Conservation (phyloP, 2,888 invertebrate species). For the Laspeyria flexula region DNA sequence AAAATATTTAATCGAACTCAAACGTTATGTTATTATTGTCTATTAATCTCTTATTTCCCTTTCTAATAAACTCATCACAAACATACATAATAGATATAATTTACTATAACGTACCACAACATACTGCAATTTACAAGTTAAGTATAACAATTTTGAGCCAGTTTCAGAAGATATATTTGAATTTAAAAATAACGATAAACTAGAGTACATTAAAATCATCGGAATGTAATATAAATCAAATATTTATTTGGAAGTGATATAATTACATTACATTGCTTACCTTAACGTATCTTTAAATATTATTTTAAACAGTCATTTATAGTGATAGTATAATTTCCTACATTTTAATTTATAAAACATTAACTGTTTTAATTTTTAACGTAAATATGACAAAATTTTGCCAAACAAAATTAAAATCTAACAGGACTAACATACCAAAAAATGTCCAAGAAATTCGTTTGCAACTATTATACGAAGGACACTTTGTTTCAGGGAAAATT, state of each 20-base stretch:
- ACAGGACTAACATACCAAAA: background rate
- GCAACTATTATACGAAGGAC: conserved; percentile 41
- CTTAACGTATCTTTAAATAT: background rate
- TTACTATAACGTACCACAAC: too few species aligned
- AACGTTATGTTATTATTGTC: too few species aligned
- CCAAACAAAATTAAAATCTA: background rate
- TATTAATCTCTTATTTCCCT: too few species aligned
- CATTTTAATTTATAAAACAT: background rate
- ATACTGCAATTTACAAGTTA: too few species aligned
- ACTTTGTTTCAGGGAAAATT: conserved; percentile 41
- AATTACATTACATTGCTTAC: too few species aligned
- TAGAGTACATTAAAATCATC: too few species aligned
- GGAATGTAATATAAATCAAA: too few species aligned
- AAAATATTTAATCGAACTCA: too few species aligned
- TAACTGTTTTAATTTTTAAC: background rate
- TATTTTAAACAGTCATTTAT: background rate
- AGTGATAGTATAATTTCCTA: background rate
- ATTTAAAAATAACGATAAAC: conserved; percentile 31
- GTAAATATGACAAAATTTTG: background rate
- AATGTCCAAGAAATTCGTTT: background rate
- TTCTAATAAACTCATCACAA: too few species aligned
- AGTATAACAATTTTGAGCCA: conserved; percentile 32
- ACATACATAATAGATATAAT: too few species aligned
- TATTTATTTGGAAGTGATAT: too few species aligned
- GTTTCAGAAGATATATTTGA: conserved; percentile 32